Conservation (phyloP, 2,797 vertebrate genomes). For the Rallus crepitans region DNA sequence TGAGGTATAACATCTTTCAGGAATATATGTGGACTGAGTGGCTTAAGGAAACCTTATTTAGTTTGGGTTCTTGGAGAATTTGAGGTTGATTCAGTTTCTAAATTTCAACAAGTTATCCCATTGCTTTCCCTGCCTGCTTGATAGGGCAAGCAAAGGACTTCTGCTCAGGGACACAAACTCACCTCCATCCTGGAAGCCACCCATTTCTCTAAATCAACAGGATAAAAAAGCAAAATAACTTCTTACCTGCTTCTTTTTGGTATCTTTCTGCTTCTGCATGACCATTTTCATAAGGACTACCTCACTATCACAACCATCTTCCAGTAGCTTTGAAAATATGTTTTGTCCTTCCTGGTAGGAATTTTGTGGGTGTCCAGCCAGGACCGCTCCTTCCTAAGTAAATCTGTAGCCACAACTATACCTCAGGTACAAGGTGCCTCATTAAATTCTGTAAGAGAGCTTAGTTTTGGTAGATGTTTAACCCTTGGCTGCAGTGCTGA, state of each 20-base stretch:
- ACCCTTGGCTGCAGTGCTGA: background rate
- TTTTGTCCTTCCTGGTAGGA: background rate
- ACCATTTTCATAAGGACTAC: background rate
- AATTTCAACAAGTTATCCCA: background rate
- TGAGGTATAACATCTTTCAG: constrained; percentile 4
- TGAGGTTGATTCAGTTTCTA: background rate
- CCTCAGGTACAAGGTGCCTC: background rate
- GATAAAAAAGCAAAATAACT: background rate
- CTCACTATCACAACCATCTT: background rate
- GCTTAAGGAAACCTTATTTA: background rate
- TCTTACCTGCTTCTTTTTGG: background rate
- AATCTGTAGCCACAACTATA: background rate
- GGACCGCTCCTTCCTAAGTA: background rate
- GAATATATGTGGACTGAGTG: background rate
- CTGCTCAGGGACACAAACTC: background rate
- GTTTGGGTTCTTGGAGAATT: background rate
- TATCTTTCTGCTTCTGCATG: background rate
- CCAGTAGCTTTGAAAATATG: background rate
- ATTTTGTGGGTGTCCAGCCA: background rate
- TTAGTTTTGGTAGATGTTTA: background rate
- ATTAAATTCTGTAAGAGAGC: background rate
- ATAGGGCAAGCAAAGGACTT: background rate
- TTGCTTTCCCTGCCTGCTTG: background rate
- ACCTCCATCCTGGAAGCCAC: background rate
- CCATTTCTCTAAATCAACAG: background rate